Conservation (phyloP, 2,113 vertebrate genomes). For the Cyanoderma ruficeps region DNA sequence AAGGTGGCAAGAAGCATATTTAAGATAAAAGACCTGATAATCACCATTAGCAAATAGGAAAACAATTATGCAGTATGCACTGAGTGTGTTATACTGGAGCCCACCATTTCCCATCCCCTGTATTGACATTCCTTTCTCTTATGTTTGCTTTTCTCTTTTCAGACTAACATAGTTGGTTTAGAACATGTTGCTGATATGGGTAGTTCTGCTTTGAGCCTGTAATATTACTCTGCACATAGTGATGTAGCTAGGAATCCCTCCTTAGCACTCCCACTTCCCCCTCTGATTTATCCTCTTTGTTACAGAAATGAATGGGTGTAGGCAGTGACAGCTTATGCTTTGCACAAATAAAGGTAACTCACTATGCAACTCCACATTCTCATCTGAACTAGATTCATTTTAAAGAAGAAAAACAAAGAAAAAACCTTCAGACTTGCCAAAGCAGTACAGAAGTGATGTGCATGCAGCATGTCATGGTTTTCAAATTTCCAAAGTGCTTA, state of each 20-base stretch:
- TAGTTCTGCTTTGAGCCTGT: constrained; percentile 18
- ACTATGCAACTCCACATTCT: neutral
- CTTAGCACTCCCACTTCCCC: neutral
- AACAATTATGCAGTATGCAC: constrained; percentile 7
- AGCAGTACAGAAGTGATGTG: neutral
- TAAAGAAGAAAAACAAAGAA: neutral
- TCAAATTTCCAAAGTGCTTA: neutral
- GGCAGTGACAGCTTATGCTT: neutral
- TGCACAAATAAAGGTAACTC: constrained; percentile 19
- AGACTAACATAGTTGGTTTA: neutral
- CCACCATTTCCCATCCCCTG: neutral
- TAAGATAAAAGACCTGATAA: constrained; percentile 38
- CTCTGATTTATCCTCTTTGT: neutral
- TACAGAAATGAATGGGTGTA: neutral
- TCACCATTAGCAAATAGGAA: constrained; percentile 28
- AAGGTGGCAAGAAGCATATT: constrained; percentile 18
- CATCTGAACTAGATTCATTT: neutral
- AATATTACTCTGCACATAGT: constrained; percentile 20
- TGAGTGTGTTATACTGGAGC: neutral
- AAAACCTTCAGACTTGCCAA: neutral
- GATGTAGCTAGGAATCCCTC: constrained; percentile 36
- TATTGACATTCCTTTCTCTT: constrained; percentile 48
- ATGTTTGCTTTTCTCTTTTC: constrained; percentile 40
- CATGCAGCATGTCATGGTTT: neutral
- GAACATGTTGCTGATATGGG: neutral